These are phyloP conservation scores for Mesoligia furuncula DNA, from an alignment of 2,888 invertebrate species.

Conservation along the genomic window DNA sequence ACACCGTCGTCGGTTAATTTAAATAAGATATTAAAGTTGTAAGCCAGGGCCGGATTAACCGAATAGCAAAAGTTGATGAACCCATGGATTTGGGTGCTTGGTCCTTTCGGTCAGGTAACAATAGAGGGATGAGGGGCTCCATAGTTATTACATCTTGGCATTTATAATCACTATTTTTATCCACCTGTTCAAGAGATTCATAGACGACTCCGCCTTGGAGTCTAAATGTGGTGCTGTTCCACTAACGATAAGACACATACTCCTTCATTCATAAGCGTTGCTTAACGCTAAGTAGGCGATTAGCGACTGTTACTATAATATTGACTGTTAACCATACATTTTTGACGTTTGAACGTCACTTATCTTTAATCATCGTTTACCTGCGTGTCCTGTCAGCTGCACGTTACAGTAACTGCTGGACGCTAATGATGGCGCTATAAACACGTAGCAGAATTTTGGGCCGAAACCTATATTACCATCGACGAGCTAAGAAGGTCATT, in stretches of 20 bases:
- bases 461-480: neutral
- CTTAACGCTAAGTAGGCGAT: too few relatives aligned
- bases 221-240: neutral
- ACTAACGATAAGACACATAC: neutral
- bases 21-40: slow-evolving; percentile 60
- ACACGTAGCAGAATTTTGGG: neutral
- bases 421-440: neutral
- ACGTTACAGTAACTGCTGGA: neutral
- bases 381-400: neutral
- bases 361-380: neutral
- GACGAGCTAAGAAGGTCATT: neutral
- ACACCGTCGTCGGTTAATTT: slow-evolving; percentile 50
- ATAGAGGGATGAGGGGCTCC: neutral
- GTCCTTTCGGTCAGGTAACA: neutral
- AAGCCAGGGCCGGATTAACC: slow-evolving; percentile 53
- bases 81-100: neutral
- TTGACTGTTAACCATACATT: neutral
- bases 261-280: too few relatives aligned
- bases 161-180: neutral
- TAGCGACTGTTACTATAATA: neutral
- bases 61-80: slow-evolving; percentile 59
- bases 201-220: neutral
- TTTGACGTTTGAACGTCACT: neutral
- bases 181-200: neutral
- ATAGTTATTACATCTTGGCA: neutral